phyloP scores from a whole-genome alignment of 1,140 invertebrate genomes.

The Ceratina calcarata region DNA sequence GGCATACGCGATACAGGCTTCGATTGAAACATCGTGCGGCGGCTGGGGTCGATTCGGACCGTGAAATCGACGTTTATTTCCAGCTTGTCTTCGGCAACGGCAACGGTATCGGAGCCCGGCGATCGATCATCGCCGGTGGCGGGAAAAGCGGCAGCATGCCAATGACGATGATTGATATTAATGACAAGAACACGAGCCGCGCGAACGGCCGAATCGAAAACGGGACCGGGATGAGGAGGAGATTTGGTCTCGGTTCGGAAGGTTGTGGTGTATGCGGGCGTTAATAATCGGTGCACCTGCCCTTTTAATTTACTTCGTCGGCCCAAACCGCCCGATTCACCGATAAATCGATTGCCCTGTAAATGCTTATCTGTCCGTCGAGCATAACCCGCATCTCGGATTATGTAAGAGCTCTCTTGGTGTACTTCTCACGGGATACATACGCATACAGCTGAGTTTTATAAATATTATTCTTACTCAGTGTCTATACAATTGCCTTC shows the following conservation, averaged over 20 bases:
- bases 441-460: no score
- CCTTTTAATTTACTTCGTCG: constrained; percentile 66
- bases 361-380: constrained; percentile 66
- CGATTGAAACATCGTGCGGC: background rate
- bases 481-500: no score
- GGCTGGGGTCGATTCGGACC: background rate
- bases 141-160: constrained; percentile 47
- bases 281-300: constrained; percentile 63
- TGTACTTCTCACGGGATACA: no score
- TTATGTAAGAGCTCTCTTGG: no score
- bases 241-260: background rate
- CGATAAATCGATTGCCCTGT: constrained; percentile 65
- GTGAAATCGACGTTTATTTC: constrained; percentile 41
- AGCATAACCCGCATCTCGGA: constrained; percentile 45
- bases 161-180: constrained; percentile 65
- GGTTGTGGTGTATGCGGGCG: constrained; percentile 41
- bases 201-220: background rate
- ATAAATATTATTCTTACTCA: no score
- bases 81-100: constrained; percentile 27
- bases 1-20: background rate
- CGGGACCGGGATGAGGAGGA: background rate
- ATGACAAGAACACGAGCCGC: constrained; percentile 46
- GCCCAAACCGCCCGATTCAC: constrained; percentile 18
- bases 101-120: constrained; percentile 21
- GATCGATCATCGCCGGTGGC: constrained; percentile 33